Evolutionary conservation across 1,140 invertebrate species (phyloP), one percentile per base, ranked within the genome.

Genomic region (Mesaphorura yosii): DNA sequence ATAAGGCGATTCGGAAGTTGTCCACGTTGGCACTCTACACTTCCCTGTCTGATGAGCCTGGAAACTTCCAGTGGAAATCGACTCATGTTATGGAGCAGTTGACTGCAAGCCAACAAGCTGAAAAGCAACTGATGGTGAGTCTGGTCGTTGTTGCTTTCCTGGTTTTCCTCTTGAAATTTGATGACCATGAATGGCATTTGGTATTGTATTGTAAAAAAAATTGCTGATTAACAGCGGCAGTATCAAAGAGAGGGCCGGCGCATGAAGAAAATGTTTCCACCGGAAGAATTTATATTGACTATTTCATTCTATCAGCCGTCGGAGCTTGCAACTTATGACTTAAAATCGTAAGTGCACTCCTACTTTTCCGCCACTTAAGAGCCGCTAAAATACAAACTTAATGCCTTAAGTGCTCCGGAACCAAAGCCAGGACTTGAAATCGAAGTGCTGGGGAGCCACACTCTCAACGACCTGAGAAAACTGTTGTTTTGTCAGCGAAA

Each of bases 401-500:
- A 10, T 41, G 6, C 40, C 7, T 41, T 20, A 12, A 20, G 6
- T 20, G 40, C 31, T 34, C 28, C 22, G 7, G 48, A 56, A 40
- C 54, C 54, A 25, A 48, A 46, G 34, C 20, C 47, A 2, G 68
- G 69, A 37, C 73, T 75, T 63, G 75, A 81, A 53, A 70, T 81
- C 40, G 64, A 76, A 14, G 69, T 86, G 22, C 62, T 78, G 22
- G 82, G 81, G 0, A 70, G 69, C 37, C 79, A 84, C 58, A 73
- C 68, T 25, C 67, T 88, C 53, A 72, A 73, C 25, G 73, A 76
- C 22, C 66, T 88, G 15, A 70, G 80, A 17, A 81, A 86, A 61
- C 75, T 75, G 55, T 78, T 87, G 48, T 68, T 65, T 1, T 88
- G 85, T 65, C 59, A 76, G 15, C 79, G 79, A 53, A 81, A 86